Conservation (phyloP, 2,888 invertebrate genomes). For the Hetaerina titia region DNA sequence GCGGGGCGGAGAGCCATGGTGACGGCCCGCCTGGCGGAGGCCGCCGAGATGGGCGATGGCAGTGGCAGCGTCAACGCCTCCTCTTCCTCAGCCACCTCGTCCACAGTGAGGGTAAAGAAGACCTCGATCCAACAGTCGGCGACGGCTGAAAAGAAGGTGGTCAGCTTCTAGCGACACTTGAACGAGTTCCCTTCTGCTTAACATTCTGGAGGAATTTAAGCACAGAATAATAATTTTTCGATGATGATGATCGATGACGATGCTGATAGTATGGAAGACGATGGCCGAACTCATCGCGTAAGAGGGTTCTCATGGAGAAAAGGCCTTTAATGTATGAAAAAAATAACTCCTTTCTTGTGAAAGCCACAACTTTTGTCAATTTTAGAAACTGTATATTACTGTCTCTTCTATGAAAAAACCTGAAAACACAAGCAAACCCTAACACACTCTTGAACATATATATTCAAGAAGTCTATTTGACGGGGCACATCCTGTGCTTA, state of each 20-base stretch:
- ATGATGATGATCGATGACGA: not conserved
- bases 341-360: not conserved
- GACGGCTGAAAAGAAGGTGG: constrained; percentile 50
- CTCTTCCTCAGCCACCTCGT: constrained; percentile 34
- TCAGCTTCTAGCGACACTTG: constrained; percentile 49
- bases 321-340: not conserved
- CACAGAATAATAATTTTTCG: not conserved
- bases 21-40: constrained; percentile 65
- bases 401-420: not conserved
- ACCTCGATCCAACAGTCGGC: constrained; percentile 51
- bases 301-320: not conserved
- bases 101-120: constrained; percentile 62
- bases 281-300: constrained; percentile 5
- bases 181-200: not conserved
- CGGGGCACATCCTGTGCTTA: not conserved
- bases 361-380: not conserved
- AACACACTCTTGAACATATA: not conserved
- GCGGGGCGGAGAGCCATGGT: constrained; percentile 73
- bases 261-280: not conserved
- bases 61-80: not conserved
- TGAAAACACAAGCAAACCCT: not conserved
- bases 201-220: constrained; percentile 33
- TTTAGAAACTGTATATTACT: not conserved
- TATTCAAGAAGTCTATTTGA: not conserved
- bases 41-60: constrained; percentile 45